Evolutionary conservation across 2,113 vertebrate species (phyloP).

Genomic region (Gallinago undulata): DNA sequence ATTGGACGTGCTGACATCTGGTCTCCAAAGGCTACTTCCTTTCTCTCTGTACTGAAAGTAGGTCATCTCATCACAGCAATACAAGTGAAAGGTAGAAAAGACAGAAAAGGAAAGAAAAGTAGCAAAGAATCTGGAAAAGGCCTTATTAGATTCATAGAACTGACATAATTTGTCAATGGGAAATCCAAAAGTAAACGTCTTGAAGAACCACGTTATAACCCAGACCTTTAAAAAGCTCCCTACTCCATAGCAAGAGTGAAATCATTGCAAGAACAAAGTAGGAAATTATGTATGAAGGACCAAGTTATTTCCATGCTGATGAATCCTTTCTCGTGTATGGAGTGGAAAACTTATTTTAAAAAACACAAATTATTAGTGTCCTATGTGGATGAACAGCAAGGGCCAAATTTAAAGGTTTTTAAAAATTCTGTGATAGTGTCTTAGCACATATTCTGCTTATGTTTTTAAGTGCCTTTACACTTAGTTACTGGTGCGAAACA

Average conservation of each 20-base stretch:
- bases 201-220: neutral
- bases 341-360: neutral
- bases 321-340: neutral
- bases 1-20: neutral
- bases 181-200: neutral
- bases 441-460: neutral
- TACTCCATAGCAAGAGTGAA: neutral
- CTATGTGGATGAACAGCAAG: neutral
- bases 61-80: neutral
- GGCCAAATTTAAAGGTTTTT: neutral
- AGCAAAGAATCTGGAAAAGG: neutral
- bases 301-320: neutral
- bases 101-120: neutral
- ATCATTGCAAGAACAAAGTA: neutral
- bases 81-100: neutral
- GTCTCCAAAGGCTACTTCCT: slow-evolving; percentile 11
- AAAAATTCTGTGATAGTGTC: neutral
- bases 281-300: neutral
- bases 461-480: neutral
- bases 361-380: neutral
- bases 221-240: neutral
- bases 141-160: neutral
- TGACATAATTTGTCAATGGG: neutral
- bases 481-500: neutral
- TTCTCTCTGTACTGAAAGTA: neutral